These are phyloP conservation scores for Alexandromys fortis DNA, from an alignment of 2,113 vertebrate genomes.

Conservation along the genomic window DNA sequence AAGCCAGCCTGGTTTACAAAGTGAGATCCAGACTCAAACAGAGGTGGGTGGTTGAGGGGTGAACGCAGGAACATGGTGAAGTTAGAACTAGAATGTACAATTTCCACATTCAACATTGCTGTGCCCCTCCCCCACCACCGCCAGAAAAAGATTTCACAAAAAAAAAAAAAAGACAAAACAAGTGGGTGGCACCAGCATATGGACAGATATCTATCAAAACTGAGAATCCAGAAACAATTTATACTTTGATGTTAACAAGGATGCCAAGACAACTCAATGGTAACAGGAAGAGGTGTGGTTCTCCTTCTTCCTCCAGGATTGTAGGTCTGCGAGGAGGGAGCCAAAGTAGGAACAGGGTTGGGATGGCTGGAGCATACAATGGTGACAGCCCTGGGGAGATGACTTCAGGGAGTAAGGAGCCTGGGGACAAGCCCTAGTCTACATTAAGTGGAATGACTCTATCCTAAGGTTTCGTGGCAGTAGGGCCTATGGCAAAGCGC, in stretches of 20 bases:
- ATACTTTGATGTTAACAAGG: constrained; percentile 11
- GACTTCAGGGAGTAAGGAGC: not conserved
- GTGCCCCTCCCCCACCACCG: too few species aligned
- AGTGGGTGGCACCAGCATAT: not conserved
- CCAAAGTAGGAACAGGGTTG: not conserved
- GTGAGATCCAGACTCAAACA: not conserved
- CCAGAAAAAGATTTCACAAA: not conserved
- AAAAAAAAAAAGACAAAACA: not conserved
- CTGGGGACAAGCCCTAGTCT: not conserved
- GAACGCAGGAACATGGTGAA: not conserved
- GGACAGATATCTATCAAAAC: not conserved
- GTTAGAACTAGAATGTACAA: not conserved
- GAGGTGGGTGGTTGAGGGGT: not conserved
- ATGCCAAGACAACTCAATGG: not conserved
- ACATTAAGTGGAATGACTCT: not conserved
- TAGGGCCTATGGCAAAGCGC: not conserved
- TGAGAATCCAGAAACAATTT: constrained; percentile 3
- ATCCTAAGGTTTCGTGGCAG: not conserved
- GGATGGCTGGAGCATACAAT: not conserved
- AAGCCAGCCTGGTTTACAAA: not conserved
- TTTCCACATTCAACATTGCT: not conserved
- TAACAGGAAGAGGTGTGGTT: not conserved
- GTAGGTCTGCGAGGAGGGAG: not conserved
- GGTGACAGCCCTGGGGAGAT: too few species aligned
- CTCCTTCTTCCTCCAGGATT: not conserved